Percentiles rank a stretch among this genome's conserved stretches.
Conservation (phyloP, 2,113 vertebrate species). For the Morone chrysops region DNA sequence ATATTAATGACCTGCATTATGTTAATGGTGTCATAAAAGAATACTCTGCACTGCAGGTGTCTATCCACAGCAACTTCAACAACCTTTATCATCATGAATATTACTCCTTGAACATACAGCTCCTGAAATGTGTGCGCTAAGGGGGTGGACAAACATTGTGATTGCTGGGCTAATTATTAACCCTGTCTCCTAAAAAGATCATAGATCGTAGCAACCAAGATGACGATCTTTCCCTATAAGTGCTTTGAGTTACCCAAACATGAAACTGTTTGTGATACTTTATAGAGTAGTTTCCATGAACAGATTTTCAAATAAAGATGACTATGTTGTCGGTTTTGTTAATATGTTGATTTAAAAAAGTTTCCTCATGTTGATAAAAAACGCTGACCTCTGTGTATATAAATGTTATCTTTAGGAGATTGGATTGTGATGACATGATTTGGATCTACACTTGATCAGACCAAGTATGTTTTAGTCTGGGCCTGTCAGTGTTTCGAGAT, state of each 20-base stretch:
- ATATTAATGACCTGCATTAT: constrained; percentile 61
- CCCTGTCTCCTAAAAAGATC: not conserved
- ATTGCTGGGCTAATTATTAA: not conserved
- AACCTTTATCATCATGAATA: constrained; percentile 24
- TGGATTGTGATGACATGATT: too few relatives aligned
- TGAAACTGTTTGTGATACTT: not conserved
- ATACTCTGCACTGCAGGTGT: constrained; percentile 43
- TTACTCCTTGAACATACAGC: not conserved
- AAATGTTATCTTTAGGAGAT: not conserved
- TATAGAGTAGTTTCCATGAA: not conserved
- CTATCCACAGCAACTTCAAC: constrained; percentile 18
- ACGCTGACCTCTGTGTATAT: too few relatives aligned
- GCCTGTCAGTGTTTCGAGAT: not conserved
- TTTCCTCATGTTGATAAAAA: too few relatives aligned
- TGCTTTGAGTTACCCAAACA: not conserved
- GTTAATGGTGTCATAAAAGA: constrained; percentile 43
- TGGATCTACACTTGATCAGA: not conserved
- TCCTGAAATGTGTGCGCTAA: not conserved
- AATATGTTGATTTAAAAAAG: too few relatives aligned
- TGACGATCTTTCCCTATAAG: not conserved
- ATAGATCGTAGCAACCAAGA: not conserved
- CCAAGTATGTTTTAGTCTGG: not conserved
- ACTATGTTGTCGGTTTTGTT: not conserved
- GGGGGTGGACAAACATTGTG: not conserved
- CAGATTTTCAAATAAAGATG: not conserved